Conservation (phyloP, 2,888 invertebrate species). For the Cheilosia urbana region DNA sequence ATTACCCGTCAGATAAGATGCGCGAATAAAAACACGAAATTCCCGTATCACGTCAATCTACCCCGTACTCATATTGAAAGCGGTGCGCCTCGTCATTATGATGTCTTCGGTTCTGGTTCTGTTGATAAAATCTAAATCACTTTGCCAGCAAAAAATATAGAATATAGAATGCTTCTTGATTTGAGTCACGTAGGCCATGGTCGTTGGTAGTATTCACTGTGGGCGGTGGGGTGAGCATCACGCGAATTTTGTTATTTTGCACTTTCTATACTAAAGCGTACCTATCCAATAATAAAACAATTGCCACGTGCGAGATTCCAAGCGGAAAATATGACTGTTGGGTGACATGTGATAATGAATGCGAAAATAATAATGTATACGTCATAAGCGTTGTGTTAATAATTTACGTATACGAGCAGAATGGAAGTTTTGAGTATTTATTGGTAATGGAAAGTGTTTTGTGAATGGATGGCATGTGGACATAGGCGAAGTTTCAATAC, state of each 20-base stretch:
- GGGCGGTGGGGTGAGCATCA: constrained; percentile 5
- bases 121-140: constrained; percentile 32
- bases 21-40: background rate
- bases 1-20: constrained; percentile 24
- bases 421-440: background rate
- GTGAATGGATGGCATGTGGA: too few relatives aligned
- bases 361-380: background rate
- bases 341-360: background rate
- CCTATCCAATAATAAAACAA: background rate
- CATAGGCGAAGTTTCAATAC: too few relatives aligned
- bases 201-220: background rate
- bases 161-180: constrained; percentile 46
- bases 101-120: background rate
- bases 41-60: background rate
- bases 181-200: constrained; percentile 57
- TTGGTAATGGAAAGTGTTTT: too few relatives aligned
- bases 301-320: constrained; percentile 20
- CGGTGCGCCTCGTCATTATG: constrained; percentile 3
- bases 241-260: constrained; percentile 19
- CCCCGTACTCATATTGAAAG: background rate
- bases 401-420: background rate
- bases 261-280: background rate
- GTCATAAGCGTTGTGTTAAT: background rate
- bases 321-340: constrained; percentile 13
- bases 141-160: constrained; percentile 16